phyloP scores from a whole-genome alignment of 2,797 vertebrate genomes.

The Babyrousa celebensis region DNA sequence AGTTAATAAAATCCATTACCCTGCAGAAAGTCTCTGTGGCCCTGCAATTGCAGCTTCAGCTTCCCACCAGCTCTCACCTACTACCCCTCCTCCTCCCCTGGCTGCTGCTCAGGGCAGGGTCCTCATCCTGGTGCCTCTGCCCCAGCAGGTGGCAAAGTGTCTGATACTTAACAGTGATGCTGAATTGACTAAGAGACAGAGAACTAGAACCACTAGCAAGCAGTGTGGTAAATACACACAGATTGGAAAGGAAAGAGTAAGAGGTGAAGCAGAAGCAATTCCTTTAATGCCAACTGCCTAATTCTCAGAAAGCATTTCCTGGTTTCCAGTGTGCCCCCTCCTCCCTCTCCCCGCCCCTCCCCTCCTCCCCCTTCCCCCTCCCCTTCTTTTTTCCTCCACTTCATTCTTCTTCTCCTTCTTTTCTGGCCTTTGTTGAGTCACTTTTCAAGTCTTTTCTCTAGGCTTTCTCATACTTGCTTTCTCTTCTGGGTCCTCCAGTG shows the following conservation, averaged over 20 bases:
- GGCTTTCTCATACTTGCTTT: not conserved
- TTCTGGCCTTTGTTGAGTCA: not conserved
- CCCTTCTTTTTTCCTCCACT: too few relatives aligned
- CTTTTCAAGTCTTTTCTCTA: slow-evolving; percentile 9
- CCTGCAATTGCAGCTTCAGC: not conserved
- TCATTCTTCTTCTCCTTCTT: not conserved
- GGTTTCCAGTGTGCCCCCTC: not conserved
- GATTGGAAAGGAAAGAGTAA: not conserved
- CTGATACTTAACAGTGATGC: fast-evolving
- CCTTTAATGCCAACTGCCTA: not conserved
- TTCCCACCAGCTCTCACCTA: not conserved
- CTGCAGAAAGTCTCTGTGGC: not conserved
- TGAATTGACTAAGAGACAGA: not conserved
- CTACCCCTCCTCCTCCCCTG: not conserved
- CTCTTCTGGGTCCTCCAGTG: not conserved
- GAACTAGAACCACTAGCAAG: not conserved
- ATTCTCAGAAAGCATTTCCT: not conserved
- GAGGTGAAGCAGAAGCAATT: not conserved
- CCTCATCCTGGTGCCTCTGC: too few relatives aligned
- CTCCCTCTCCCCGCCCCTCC: fast-evolving
- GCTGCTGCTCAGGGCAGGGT: not conserved
- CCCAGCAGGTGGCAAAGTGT: not conserved
- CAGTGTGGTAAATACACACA: not conserved
- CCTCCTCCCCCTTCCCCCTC: not conserved
- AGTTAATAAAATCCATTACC: slow-evolving; percentile 73